These are phyloP conservation scores for Octodon degus DNA, from an alignment of 2,113 vertebrate genomes.

Conservation along the genomic window DNA sequence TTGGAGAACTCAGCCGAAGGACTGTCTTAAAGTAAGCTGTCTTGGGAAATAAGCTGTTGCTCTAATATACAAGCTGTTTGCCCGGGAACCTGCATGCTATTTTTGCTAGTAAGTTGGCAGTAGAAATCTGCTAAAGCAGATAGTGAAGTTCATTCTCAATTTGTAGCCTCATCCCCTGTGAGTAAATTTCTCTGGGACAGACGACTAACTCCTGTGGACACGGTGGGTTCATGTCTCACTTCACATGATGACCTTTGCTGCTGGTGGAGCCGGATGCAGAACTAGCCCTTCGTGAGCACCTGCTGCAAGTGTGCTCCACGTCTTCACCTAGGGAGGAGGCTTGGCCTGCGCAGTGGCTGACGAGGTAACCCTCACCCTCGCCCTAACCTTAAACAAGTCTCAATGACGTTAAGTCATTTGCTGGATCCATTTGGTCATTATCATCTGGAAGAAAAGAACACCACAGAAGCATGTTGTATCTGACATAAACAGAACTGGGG, in stretches of 20 bases:
- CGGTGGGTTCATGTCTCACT: neutral
- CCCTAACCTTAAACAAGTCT: neutral
- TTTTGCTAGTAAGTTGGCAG: neutral
- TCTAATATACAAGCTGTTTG: neutral
- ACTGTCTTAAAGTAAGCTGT: neutral
- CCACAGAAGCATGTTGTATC: neutral
- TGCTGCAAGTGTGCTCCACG: neutral
- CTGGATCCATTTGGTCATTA: neutral
- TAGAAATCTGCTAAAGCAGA: conserved; percentile 2
- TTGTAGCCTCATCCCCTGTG: neutral
- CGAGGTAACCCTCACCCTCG: neutral
- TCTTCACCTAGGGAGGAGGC: neutral
- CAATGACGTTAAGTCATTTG: neutral
- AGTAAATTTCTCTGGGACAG: neutral
- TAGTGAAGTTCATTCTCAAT: neutral
- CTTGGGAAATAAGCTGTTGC: neutral
- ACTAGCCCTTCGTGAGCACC: neutral
- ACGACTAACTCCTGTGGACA: neutral
- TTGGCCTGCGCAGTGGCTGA: neutral
- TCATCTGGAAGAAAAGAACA: neutral
- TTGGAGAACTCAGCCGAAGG: neutral
- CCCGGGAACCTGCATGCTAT: neutral
- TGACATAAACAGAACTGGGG: neutral
- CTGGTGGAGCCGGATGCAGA: neutral
- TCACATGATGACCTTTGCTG: neutral